Evolutionary conservation across 2,113 vertebrate genomes (phyloP).

Genomic region (Siphamia tubifer): DNA sequence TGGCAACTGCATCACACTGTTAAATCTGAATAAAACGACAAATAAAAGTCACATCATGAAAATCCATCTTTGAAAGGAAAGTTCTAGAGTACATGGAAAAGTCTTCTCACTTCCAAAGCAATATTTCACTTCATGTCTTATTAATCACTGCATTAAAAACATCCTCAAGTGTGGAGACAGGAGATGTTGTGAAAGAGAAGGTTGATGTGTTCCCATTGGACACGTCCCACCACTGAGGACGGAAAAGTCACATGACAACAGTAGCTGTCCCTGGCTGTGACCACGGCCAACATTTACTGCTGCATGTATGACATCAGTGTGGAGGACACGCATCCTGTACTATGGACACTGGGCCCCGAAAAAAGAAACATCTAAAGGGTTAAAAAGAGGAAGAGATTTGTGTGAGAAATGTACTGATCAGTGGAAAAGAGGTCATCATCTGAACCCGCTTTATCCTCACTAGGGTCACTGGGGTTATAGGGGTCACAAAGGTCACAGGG

Average conservation of each 20-base stretch:
- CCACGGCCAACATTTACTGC: background rate
- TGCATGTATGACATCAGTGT: background rate
- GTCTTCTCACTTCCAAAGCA: constrained; percentile 52
- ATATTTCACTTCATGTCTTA: constrained; percentile 57
- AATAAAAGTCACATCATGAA: constrained; percentile 63
- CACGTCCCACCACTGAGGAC: constrained; percentile 20
- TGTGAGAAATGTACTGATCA: no score
- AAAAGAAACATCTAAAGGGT: no score
- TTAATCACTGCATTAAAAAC: constrained; percentile 61
- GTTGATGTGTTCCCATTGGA: constrained; percentile 21
- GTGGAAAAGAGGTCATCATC: no score
- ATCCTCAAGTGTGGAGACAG: constrained; percentile 31
- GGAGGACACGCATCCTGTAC: background rate
- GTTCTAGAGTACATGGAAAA: constrained; percentile 71
- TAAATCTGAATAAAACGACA: constrained; percentile 34
- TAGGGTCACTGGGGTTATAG: no score
- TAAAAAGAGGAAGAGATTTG: no score
- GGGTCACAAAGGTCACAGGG: no score
- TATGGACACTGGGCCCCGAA: no score
- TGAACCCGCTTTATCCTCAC: no score
- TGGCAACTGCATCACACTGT: constrained; percentile 16
- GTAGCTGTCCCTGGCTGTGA: constrained; percentile 30
- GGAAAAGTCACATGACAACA: constrained; percentile 62
- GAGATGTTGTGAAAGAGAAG: constrained; percentile 41
- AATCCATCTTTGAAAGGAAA: constrained; percentile 59